Evolutionary conservation across 2,797 vertebrate genomes (phyloP).

Genomic region (Macrochelys suwanniensis): DNA sequence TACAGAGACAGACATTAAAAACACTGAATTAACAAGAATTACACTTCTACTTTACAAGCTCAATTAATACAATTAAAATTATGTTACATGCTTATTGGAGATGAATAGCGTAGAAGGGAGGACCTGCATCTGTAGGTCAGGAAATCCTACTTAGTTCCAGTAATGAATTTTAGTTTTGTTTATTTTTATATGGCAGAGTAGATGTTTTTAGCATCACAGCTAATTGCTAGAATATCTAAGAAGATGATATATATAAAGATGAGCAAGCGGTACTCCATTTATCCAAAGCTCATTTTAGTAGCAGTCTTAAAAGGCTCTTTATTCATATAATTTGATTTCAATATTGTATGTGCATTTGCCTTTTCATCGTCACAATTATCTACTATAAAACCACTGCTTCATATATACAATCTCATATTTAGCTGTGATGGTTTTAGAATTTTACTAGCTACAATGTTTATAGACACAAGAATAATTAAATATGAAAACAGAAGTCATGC

Average conservation of each 20-base stretch:
- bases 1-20: background rate
- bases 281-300: background rate
- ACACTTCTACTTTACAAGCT: background rate
- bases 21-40: background rate
- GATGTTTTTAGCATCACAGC: background rate
- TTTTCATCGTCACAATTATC: background rate
- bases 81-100: background rate
- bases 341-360: background rate
- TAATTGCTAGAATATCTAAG: background rate
- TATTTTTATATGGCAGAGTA: background rate
- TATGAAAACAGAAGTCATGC: background rate
- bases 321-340: background rate
- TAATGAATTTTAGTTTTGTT: background rate
- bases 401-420: background rate
- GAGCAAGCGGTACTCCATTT: background rate
- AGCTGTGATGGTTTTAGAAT: background rate
- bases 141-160: background rate
- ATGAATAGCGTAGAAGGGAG: background rate
- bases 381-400: background rate
- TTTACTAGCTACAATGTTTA: conserved; percentile 4
- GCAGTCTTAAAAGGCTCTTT: background rate
- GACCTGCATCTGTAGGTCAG: background rate
- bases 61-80: background rate
- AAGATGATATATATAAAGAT: background rate
- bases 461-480: background rate